These are phyloP conservation scores for Pseudomyrmex concolor DNA, from an alignment of 1,140 invertebrate species.

Conservation along the genomic window DNA sequence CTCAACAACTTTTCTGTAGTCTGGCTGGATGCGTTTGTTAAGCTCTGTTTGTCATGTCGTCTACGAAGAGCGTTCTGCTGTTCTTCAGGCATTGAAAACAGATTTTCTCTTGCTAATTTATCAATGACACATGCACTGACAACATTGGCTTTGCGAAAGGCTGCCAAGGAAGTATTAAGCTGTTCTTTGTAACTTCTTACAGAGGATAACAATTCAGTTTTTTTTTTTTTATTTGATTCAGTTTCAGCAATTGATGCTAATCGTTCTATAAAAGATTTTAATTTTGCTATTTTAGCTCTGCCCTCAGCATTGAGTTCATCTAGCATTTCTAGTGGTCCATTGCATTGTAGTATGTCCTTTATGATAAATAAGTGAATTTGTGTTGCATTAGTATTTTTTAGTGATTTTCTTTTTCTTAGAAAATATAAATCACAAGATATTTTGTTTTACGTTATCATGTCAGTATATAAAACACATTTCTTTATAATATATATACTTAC, in stretches of 20 bases:
- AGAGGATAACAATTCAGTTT: conserved; percentile 87
- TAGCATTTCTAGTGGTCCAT: conserved; percentile 88
- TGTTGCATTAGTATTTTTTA: neutral
- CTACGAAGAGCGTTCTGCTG: conserved; percentile 86
- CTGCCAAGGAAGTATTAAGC: conserved; percentile 88
- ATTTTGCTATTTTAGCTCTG: conserved; percentile 87
- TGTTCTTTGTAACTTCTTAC: conserved; percentile 89
- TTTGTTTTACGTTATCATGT: too few relatives aligned
- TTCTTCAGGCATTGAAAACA: conserved; percentile 87
- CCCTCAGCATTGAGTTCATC: conserved; percentile 91
- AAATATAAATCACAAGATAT: too few relatives aligned
- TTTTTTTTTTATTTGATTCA: conserved; percentile 87
- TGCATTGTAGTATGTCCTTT: conserved; percentile 89
- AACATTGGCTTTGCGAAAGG: conserved; percentile 92
- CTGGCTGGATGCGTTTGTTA: conserved; percentile 88
- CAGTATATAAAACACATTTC: too few relatives aligned
- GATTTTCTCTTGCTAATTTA: conserved; percentile 89
- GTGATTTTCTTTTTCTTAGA: too few relatives aligned
- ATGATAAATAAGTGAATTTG: conserved; percentile 31
- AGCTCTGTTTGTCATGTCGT: conserved; percentile 88
- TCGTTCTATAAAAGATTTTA: conserved; percentile 89
- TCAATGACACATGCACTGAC: conserved; percentile 90
- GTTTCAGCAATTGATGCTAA: conserved; percentile 88
- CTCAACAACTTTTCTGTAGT: conserved; percentile 93
- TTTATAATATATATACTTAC: conserved; percentile 82